A percentile compares a stretch with the other conserved stretches of the same genome.
These are phyloP conservation scores for Adela reaumurella DNA, from an alignment of 2,888 invertebrate species.

Conservation along the genomic window DNA sequence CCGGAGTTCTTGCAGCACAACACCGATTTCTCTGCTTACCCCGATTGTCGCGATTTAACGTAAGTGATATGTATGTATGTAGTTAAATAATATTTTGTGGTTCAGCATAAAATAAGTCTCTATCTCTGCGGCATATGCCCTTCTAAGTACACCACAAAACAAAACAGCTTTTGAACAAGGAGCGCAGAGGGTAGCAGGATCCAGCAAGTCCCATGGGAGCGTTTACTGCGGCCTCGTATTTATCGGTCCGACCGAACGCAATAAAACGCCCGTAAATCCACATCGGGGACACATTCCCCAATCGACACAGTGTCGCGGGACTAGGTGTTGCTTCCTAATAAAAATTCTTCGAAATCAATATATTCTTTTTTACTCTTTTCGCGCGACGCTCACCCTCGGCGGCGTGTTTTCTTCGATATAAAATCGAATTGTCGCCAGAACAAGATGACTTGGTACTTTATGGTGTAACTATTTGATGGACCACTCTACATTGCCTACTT, in stretches of 20 bases:
- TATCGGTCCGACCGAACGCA: background rate
- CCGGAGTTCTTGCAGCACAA: no score
- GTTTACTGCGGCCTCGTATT: background rate
- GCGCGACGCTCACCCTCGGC: conserved; percentile 15
- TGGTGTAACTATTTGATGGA: no score
- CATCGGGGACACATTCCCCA: background rate
- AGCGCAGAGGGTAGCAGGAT: no score
- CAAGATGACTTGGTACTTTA: background rate
- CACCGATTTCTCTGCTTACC: no score
- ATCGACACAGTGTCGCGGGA: background rate
- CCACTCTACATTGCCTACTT: no score
- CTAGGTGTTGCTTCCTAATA: conserved; percentile 49
- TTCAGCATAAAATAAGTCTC: no score
- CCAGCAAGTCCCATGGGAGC: background rate
- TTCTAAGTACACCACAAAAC: no score
- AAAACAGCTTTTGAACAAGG: no score
- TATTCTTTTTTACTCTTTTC: conserved; percentile 52
- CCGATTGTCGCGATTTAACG: no score
- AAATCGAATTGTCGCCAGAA: background rate
- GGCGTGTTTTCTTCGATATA: background rate
- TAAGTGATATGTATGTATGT: no score
- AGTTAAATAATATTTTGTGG: no score
- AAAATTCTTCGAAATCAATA: conserved; percentile 58
- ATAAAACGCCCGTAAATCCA: background rate
- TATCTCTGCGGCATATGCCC: no score